phyloP scores from a whole-genome alignment of 2,888 invertebrate genomes.

The Liodrosophila aerea region DNA sequence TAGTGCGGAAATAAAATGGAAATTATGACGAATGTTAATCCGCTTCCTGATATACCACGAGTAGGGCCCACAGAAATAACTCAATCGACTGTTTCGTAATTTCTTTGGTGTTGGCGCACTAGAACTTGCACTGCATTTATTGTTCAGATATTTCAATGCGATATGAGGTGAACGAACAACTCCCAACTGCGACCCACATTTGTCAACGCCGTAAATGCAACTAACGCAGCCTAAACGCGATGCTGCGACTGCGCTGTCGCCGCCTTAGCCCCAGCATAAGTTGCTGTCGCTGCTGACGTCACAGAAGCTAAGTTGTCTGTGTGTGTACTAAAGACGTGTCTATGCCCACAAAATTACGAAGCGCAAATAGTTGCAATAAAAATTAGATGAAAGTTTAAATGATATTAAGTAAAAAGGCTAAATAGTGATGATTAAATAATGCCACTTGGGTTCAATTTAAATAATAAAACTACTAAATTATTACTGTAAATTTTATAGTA shows the following conservation, averaged over 20 bases:
- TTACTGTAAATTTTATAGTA: no score
- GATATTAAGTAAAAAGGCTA: no score
- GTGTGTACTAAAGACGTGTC: no score
- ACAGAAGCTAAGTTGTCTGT: conserved; percentile 14
- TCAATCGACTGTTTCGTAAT: conserved; percentile 7
- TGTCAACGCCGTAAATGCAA: conserved; percentile 59
- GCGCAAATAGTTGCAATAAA: no score
- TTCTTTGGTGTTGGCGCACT: conserved; percentile 50
- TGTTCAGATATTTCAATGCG: conserved; percentile 29
- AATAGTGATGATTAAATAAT: no score
- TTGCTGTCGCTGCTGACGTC: conserved; percentile 50
- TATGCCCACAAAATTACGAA: no score
- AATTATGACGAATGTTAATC: conserved; percentile 14
- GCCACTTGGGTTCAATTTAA: no score
- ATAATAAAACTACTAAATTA: no score
- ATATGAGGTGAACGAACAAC: conserved; percentile 19
- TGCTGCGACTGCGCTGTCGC: conserved; percentile 39
- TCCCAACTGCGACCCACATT: conserved; percentile 69
- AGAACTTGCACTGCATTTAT: conserved; percentile 43
- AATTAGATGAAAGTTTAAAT: no score
- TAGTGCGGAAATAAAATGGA: conserved; percentile 45
- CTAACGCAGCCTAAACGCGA: conserved; percentile 39
- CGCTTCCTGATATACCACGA: conserved; percentile 45
- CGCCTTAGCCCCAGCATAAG: conserved; percentile 5
- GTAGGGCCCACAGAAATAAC: conserved; percentile 51